A percentile compares a stretch with the other conserved stretches of the same genome.
These are phyloP conservation scores for Spilosoma lubricipeda DNA, from an alignment of 2,888 invertebrate species.

Conservation along the genomic window DNA sequence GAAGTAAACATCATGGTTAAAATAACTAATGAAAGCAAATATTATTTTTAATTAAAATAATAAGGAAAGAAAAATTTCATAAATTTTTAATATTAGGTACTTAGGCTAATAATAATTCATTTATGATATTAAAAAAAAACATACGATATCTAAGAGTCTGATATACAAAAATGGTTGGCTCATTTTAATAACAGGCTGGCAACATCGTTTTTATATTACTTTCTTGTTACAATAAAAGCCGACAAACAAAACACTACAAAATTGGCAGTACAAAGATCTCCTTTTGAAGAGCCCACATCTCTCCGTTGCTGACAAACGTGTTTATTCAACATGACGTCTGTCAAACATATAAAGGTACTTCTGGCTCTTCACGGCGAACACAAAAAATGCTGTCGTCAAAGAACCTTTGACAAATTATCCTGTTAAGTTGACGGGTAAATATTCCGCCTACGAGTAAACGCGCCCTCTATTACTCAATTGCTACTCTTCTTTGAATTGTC, in stretches of 20 bases:
- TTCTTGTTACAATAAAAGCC: conserved; percentile 37
- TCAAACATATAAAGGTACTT: conserved; percentile 73
- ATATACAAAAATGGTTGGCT: conserved; percentile 13
- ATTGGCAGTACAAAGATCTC: conserved; percentile 34
- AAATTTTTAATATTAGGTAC: neutral
- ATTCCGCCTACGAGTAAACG: conserved; percentile 42
- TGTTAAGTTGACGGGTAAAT: conserved; percentile 72
- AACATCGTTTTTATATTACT: conserved; percentile 18
- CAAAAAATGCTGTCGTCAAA: conserved; percentile 72
- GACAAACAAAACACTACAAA: conserved; percentile 41
- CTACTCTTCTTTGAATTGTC: conserved; percentile 47
- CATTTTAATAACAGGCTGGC: neutral
- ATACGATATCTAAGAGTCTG: conserved; percentile 7
- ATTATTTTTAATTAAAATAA: too few relatives aligned
- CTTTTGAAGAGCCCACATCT: conserved; percentile 61
- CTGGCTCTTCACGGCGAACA: conserved; percentile 57
- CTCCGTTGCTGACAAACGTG: conserved; percentile 61
- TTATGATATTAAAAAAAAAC: conserved; percentile 6
- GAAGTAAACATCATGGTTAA: neutral
- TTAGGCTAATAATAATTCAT: too few relatives aligned
- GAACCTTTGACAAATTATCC: conserved; percentile 81
- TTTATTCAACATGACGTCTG: conserved; percentile 74
- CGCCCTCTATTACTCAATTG: conserved; percentile 34
- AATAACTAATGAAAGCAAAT: neutral
- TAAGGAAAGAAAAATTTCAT: too few relatives aligned